A percentile compares a stretch with the other conserved stretches of the same genome.
phyloP scores from a whole-genome alignment of 2,888 invertebrate species.

The Cerastoderma edule region DNA sequence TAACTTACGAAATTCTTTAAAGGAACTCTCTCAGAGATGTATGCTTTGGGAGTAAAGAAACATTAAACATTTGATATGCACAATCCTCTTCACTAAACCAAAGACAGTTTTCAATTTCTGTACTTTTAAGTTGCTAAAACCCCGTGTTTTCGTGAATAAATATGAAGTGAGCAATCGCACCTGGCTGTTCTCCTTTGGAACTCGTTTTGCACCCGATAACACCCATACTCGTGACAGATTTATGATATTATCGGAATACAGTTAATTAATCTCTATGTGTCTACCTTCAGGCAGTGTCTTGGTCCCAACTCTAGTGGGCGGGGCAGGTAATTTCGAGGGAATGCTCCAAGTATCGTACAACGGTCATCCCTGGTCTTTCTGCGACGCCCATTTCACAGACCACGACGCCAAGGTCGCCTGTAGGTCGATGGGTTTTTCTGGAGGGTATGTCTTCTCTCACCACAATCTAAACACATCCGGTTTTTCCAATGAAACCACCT shows the following conservation, averaged over 20 bases:
- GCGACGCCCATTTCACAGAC: slow-evolving; percentile 39
- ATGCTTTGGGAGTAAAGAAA: too few species aligned
- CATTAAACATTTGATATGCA: too few species aligned
- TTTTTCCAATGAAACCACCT: not conserved
- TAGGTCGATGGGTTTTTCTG: slow-evolving; percentile 29
- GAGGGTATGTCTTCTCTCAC: slow-evolving; percentile 27
- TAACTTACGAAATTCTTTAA: too few species aligned
- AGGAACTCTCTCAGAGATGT: too few species aligned
- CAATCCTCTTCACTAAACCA: too few species aligned
- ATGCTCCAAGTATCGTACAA: slow-evolving; percentile 3
- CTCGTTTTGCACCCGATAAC: not conserved
- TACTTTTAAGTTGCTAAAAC: not conserved
- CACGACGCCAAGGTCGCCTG: slow-evolving; percentile 37
- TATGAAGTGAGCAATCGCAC: not conserved
- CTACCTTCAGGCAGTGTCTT: not conserved
- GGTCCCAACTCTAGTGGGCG: slow-evolving; percentile 27
- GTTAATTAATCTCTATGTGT: not conserved
- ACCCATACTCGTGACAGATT: not conserved
- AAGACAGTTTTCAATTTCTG: too few species aligned
- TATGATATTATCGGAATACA: not conserved
- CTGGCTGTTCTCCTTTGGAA: not conserved
- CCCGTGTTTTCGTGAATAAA: not conserved
- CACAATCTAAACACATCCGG: not conserved
- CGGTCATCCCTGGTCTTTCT: slow-evolving; percentile 21
- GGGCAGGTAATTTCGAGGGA: slow-evolving; percentile 45